phyloP scores from a whole-genome alignment of 2,888 invertebrate genomes.

The Abrostola triplasia region DNA sequence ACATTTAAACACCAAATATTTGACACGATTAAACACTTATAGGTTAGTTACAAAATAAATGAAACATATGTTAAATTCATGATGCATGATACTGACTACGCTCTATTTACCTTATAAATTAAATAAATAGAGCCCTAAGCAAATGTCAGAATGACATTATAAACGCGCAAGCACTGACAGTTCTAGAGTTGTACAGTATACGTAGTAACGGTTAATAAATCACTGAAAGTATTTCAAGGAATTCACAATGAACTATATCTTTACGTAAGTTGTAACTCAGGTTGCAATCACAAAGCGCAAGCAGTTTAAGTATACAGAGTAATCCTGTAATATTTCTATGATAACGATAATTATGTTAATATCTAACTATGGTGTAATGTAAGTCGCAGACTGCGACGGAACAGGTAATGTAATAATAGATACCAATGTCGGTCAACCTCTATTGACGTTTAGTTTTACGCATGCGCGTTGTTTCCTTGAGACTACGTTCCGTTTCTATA shows the following conservation, averaged over 20 bases:
- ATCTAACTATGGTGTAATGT: background rate
- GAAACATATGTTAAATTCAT: slow-evolving; percentile 1
- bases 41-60: background rate
- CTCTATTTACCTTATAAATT: slow-evolving; percentile 11
- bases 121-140: too few species aligned
- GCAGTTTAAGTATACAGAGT: too few species aligned
- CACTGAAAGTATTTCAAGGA: background rate
- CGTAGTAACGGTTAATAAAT: slow-evolving; percentile 1
- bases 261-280: too few species aligned
- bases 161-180: slow-evolving; percentile 22
- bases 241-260: background rate
- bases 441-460: slow-evolving; percentile 52
- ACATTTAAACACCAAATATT: slow-evolving; percentile 10
- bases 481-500: background rate
- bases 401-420: background rate
- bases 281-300: too few species aligned
- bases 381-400: background rate
- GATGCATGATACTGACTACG: slow-evolving; percentile 1
- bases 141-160: too few species aligned
- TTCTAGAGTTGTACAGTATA: slow-evolving; percentile 26
- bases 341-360: background rate
- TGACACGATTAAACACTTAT: background rate
- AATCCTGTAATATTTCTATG: too few species aligned
- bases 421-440: slow-evolving; percentile 12
- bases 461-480: slow-evolving; percentile 47